These are phyloP conservation scores for Eupithecia dodoneata DNA, from an alignment of 2,888 invertebrate species.

Conservation along the genomic window DNA sequence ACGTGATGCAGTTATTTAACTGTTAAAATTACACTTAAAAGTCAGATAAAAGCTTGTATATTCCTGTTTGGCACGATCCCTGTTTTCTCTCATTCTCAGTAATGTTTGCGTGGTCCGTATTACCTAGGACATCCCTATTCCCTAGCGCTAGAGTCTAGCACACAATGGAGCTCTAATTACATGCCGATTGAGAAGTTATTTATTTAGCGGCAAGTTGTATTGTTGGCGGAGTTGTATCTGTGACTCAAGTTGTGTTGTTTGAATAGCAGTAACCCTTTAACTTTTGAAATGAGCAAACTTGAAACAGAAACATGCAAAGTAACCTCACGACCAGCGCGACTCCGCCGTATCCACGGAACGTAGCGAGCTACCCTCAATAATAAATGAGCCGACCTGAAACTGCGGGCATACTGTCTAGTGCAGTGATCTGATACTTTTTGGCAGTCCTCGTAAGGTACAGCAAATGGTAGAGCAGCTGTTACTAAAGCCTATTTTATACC, in stretches of 20 bases:
- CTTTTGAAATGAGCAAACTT: slow-evolving; percentile 42
- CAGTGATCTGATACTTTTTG: neutral
- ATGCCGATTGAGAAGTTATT: slow-evolving; percentile 1
- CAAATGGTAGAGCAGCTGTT: neutral
- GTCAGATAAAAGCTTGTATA: neutral
- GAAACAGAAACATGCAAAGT: slow-evolving; percentile 44
- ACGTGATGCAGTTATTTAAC: neutral
- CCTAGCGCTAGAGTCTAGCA: neutral
- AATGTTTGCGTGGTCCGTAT: neutral
- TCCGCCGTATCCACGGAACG: slow-evolving; percentile 51
- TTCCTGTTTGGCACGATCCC: neutral
- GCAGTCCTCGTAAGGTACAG: neutral
- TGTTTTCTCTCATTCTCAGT: neutral
- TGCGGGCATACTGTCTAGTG: neutral
- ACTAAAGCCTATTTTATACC: neutral
- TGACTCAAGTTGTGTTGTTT: slow-evolving; percentile 7
- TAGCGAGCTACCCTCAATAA: slow-evolving; percentile 77
- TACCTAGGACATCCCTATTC: neutral
- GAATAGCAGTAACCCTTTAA: slow-evolving; percentile 19
- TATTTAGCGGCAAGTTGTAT: neutral
- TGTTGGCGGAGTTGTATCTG: slow-evolving; percentile 7
- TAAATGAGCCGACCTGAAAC: slow-evolving; percentile 75
- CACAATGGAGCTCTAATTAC: neutral
- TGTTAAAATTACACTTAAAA: neutral
- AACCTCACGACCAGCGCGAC: slow-evolving; percentile 44